Evolutionary conservation across 1,140 invertebrate genomes (phyloP), one percentile per base, ranked within the genome.

Genomic region (Conus ventricosus): DNA sequence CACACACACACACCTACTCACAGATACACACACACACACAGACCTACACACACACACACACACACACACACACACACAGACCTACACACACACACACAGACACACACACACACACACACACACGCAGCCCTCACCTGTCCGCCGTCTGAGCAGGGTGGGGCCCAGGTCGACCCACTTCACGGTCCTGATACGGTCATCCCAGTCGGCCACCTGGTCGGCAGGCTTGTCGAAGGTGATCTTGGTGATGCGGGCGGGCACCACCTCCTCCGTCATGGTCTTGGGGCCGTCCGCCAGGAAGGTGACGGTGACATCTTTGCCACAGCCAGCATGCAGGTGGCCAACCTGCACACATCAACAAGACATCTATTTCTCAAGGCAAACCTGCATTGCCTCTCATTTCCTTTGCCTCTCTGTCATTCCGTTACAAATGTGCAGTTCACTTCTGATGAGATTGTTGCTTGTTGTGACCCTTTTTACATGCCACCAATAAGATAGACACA

Each of bases 221-320:
- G 93, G 93, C 88, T 94, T 94, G 54, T 94, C 92, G 91, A 95
- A 95, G 13, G 91, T 93, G 84, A 95, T 95, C 88, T 95, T 95
- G 80, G 89, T 92, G 13, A 95, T 90, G 82, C 90, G 91, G 89
- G 95, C 95, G 3, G 88, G 86, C 11, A 95, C 88, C 0, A 89
- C 78, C 11, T 91, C 81, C 88, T 95, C 93, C 17, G 89, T 88
- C 27, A 95, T 85, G 1, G 89, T 88, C 51, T 92, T 92, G 39
- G 95, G 92, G 75, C 92, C 89, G 55, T 92, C 90, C 27, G 94
- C 90, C 60, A 93, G 93, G 91, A 95, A 95, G 13, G 94, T 95
- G 1, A 95, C 91, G 15, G 94, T 92, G 25, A 95, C 90, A 84
- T 95, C 95, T 84, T 95, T 95, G 11, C 92, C 88, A 55, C 88